A percentile compares a stretch with the other conserved stretches of the same genome.
Evolutionary conservation across 2,888 invertebrate genomes (phyloP).

Genomic region (Scaptomyza cyrtandrae): DNA sequence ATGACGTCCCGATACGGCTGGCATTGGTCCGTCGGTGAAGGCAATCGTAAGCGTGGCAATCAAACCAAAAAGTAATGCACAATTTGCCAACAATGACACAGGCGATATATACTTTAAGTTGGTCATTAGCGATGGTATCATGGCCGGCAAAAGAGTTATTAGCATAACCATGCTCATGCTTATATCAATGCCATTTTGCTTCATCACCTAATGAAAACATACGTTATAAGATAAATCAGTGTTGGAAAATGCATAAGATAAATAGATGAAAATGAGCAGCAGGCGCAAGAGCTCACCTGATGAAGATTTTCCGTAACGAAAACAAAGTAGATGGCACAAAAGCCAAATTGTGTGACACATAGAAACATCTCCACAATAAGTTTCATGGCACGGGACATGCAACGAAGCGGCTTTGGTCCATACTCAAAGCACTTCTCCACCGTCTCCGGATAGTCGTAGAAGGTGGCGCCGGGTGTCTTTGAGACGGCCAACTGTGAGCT

Average conservation of each 20-base stretch:
- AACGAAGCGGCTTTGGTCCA: slow-evolving; percentile 88
- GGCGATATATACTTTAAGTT: slow-evolving; percentile 86
- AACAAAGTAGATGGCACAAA: slow-evolving; percentile 98
- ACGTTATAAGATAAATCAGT: slow-evolving; percentile 1
- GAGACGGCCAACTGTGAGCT: slow-evolving; percentile 77
- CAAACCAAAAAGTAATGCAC: slow-evolving; percentile 89
- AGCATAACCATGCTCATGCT: slow-evolving; percentile 77
- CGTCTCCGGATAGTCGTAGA: slow-evolving; percentile 93
- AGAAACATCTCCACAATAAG: slow-evolving; percentile 92
- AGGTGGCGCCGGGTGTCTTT: slow-evolving; percentile 79
- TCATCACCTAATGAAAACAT: slow-evolving; percentile 84
- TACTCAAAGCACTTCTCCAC: slow-evolving; percentile 91
- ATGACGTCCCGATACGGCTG: slow-evolving; percentile 86
- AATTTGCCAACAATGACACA: slow-evolving; percentile 91
- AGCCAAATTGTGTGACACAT: slow-evolving; percentile 97
- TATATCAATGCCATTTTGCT: slow-evolving; percentile 76
- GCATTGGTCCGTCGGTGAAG: slow-evolving; percentile 88
- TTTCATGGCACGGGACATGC: slow-evolving; percentile 88
- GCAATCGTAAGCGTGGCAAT: slow-evolving; percentile 91
- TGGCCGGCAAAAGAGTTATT: slow-evolving; percentile 77
- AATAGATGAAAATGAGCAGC: neutral
- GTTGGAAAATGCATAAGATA: slow-evolving; percentile 7
- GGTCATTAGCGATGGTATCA: slow-evolving; percentile 82
- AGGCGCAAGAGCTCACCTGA: slow-evolving; percentile 84
- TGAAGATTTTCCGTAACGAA: slow-evolving; percentile 95